Conservation (phyloP, 2,888 invertebrate genomes). For the Lasioglossum pauxillum region DNA sequence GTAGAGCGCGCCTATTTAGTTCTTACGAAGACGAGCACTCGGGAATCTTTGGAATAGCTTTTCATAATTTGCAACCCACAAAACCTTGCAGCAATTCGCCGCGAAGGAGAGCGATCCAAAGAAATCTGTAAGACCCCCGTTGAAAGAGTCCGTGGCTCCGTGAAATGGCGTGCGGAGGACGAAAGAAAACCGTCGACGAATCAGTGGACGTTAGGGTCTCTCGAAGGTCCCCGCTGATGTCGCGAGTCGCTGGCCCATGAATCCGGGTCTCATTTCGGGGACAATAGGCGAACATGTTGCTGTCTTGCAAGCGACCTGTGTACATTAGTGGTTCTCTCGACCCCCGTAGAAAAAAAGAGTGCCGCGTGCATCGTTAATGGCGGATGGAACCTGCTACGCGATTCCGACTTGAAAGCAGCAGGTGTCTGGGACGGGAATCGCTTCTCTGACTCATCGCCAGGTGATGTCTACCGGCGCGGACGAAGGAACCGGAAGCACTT, state of each 20-base stretch:
- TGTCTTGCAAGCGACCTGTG: conserved; percentile 31
- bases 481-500: conserved; percentile 77
- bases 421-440: conserved; percentile 78
- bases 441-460: conserved; percentile 82
- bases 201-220: conserved; percentile 57
- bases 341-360: conserved; percentile 34
- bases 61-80: not conserved
- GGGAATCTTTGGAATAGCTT: not conserved
- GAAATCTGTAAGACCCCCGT: not conserved
- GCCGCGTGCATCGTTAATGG: conserved; percentile 67
- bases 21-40: not conserved
- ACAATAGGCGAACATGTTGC: conserved; percentile 71
- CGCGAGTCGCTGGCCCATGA: conserved; percentile 80
- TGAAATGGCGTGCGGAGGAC: not conserved
- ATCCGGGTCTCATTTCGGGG: conserved; percentile 79
- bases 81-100: not conserved
- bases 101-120: not conserved
- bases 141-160: too few relatives aligned
- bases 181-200: conserved; percentile 23
- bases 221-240: conserved; percentile 71
- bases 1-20: not conserved
- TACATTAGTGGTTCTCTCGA: conserved; percentile 33
- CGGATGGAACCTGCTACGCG: conserved; percentile 75
- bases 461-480: conserved; percentile 72
- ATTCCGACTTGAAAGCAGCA: conserved; percentile 74